Evolutionary conservation across 2,797 vertebrate genomes (phyloP), one percentile per base, ranked within the genome.

Genomic region (Streptopelia turtur): DNA sequence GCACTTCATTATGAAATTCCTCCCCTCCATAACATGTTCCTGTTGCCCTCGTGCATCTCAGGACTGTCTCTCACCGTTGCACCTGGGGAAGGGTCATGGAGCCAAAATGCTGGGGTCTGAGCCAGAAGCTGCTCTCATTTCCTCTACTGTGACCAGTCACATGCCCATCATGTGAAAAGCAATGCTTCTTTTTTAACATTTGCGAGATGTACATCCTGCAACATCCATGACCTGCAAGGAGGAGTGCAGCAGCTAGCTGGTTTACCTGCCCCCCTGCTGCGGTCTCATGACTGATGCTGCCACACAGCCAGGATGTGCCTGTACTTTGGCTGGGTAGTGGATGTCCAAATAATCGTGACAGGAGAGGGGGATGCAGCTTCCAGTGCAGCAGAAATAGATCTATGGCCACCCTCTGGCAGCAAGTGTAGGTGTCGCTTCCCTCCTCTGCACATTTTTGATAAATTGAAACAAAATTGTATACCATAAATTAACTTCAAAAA

Each of bases 321-420:
- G 77, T 91, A 79, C 92, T 89, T 89, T 88, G 80, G n/a, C 83
- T 94, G 72, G 63, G 84, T 89, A 93, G 87, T 89, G 82, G 83
- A 92, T 91, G 83, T 90, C 77, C 77, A 95, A 91, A 77, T 95
- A 95, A 91, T 93, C 64, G 8, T 96, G 94, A 95, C 95, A 94
- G 68, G 79, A 94, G 91, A 94, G 94, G 93, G 47, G 87, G 94
- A 70, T 93, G 88, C 31, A 76, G 80, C 49, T 95, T 95, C 77
- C 81, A 92, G 66, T 83, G 70, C 56, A 59, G 57, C 96, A 96
- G 93, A 95, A 96, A 96, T 94, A 97, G 94, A 95, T 92, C 66
- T 93, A 47, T 25, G 95, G 70, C 89, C 91, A 94, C 91, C 93
- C 95, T 90, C 95, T 95, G 96, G 91, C 90, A 96, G 83, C 89